A percentile compares a stretch with the other conserved stretches of the same genome.
Evolutionary conservation across 2,113 vertebrate genomes (phyloP).

Genomic region (Octodon degus): DNA sequence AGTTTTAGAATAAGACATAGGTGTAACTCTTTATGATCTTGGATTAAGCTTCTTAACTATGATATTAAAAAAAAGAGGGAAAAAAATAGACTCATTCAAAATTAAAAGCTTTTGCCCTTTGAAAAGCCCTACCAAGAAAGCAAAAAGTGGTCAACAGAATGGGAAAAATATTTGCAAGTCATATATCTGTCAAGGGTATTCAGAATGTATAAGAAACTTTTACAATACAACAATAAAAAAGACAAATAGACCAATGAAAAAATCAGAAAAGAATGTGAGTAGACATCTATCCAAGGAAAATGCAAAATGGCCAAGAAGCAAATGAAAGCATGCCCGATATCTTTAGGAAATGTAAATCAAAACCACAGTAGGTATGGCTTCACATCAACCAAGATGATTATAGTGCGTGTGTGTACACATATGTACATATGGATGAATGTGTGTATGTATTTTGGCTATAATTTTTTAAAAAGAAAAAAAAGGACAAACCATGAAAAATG

Average conservation of each 20-base stretch:
- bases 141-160: background rate
- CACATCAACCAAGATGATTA: background rate
- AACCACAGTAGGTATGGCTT: background rate
- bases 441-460: background rate
- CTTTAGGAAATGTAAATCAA: background rate
- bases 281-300: background rate
- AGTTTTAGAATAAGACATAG: background rate
- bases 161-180: slow-evolving; percentile 24
- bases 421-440: background rate
- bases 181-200: background rate
- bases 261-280: background rate
- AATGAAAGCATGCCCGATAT: background rate
- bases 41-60: background rate
- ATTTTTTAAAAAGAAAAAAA: background rate
- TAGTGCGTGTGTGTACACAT: background rate
- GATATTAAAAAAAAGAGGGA: background rate
- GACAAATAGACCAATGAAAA: background rate
- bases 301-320: background rate
- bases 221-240: background rate
- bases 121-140: background rate
- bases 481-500: background rate
- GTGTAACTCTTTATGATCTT: background rate
- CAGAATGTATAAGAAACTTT: background rate
- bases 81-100: background rate
- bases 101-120: background rate